Conservation (phyloP, 2,888 invertebrate genomes). For the Timema podura region DNA sequence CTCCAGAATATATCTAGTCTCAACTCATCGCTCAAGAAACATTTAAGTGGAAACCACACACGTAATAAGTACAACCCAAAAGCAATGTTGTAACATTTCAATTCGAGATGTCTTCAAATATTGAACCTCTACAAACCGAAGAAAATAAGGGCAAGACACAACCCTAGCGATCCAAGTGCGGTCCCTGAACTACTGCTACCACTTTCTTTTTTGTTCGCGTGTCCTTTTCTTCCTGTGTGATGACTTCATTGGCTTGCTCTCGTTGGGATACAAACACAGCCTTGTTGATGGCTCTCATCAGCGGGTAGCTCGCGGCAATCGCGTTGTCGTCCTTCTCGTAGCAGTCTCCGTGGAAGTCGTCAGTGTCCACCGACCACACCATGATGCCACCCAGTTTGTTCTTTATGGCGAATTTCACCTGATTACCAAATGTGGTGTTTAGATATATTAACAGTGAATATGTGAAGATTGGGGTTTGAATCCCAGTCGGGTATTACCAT, state of each 20-base stretch:
- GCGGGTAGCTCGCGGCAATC: constrained; percentile 56
- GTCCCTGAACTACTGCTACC: too few species aligned
- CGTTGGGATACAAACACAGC: constrained; percentile 54
- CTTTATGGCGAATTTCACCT: constrained; percentile 52
- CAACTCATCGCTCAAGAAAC: too few species aligned
- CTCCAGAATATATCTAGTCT: too few species aligned
- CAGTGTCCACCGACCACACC: constrained; percentile 88
- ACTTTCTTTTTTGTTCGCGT: constrained; percentile 30
- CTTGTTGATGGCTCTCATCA: constrained; percentile 69
- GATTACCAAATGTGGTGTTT: constrained; percentile 12
- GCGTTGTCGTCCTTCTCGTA: constrained; percentile 27
- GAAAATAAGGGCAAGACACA: too few species aligned
- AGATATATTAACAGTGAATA: not conserved
- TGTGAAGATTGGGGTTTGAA: not conserved
- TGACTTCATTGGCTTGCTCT: constrained; percentile 47
- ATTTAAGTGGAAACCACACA: too few species aligned
- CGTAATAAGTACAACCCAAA: too few species aligned
- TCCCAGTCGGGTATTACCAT: too few species aligned
- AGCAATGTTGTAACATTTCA: too few species aligned
- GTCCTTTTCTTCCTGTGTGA: not conserved
- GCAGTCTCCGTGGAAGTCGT: constrained; percentile 76
- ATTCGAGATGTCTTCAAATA: too few species aligned
- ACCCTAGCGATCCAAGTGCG: too few species aligned
- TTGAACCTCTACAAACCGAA: too few species aligned
- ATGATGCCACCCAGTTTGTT: constrained; percentile 71